Evolutionary conservation across 2,797 vertebrate species (phyloP).

Genomic region (Alosa sapidissima): DNA sequence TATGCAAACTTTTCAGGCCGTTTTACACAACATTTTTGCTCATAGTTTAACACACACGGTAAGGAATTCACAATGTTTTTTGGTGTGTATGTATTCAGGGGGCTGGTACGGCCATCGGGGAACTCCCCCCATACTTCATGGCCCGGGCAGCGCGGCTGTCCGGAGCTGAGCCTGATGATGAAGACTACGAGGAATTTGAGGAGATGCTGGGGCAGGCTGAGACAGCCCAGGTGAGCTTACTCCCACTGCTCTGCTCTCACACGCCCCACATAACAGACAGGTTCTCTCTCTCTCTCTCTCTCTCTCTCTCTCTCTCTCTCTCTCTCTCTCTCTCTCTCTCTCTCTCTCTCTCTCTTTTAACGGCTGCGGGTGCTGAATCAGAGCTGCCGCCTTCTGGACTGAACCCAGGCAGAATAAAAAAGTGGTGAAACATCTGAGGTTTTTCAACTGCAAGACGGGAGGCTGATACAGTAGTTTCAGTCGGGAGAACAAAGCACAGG

Average conservation of each 20-base stretch:
- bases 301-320: too few relatives aligned
- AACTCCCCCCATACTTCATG: constrained; percentile 98
- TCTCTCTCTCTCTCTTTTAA: background rate
- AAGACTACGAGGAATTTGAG: constrained; percentile 98
- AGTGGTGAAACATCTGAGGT: constrained; percentile 40
- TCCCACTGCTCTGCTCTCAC: constrained; percentile 18
- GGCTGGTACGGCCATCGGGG: constrained; percentile 95
- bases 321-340: background rate
- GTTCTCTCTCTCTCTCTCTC: background rate
- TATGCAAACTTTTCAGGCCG: too few relatives aligned
- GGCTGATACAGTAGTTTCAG: background rate
- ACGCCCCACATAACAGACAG: constrained; percentile 23
- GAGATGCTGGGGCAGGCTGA: constrained; percentile 97
- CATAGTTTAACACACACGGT: background rate
- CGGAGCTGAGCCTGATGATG: constrained; percentile 94
- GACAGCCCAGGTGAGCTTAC: constrained; percentile 84
- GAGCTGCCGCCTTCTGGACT: constrained; percentile 53
- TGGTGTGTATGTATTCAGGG: constrained; percentile 71
- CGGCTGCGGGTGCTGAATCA: constrained; percentile 9
- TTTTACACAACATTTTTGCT: background rate
- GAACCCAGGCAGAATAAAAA: constrained; percentile 40
- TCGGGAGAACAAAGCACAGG: background rate
- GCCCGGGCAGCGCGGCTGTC: constrained; percentile 93
- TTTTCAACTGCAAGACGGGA: background rate
- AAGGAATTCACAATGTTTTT: background rate